Evolutionary conservation across 1,140 invertebrate species (phyloP), one percentile per base, ranked within the genome.

Genomic region (Euura saliciscinereae): DNA sequence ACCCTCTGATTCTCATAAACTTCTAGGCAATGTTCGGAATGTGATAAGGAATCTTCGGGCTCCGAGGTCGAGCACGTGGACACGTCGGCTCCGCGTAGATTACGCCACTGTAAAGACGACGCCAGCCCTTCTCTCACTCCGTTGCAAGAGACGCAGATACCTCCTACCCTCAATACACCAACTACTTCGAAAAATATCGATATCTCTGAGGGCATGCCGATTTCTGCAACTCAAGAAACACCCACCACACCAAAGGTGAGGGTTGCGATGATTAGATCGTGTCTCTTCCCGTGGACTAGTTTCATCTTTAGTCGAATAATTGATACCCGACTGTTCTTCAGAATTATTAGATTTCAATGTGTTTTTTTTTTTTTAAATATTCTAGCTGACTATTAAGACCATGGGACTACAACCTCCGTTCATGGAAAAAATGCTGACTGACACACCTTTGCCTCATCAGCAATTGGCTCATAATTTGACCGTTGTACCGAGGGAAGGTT

Each of bases 21-120:
- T 82, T 80, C 45, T 77, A 93, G 92, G 92, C 95, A 96, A 89
- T 97, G 95, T 83, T 96, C 95, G 1, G 95, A 96, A 84, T 97
- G 95, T 79, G 94, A 96, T 82, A 96, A 95, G 78, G 94, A 89
- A 73, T 88, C 93, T 2, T 94, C 94, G 2, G 93, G 93, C 68
- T 95, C 94, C 0, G 93, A 94, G 79, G 79, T 85, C 0, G 93
- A 95, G 77, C 89, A 91, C 1, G 89, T 94, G 43, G 93, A 95
- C 76, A 91, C 93, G 51, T 93, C 94, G 74, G 93, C 93, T 1
- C 94, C 94, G 0, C 89, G 94, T 42, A 91, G 93, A 78, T 91
- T 94, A 42, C 89, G 93, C 6, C 93, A 93, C 75, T 94, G 91
- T 78, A 93, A 93, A 79, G 92, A 92, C 65, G 91, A 91, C 3